These are phyloP conservation scores for Zaprionus tsacasi DNA, from an alignment of 1,140 invertebrate genomes.

Conservation along the genomic window DNA sequence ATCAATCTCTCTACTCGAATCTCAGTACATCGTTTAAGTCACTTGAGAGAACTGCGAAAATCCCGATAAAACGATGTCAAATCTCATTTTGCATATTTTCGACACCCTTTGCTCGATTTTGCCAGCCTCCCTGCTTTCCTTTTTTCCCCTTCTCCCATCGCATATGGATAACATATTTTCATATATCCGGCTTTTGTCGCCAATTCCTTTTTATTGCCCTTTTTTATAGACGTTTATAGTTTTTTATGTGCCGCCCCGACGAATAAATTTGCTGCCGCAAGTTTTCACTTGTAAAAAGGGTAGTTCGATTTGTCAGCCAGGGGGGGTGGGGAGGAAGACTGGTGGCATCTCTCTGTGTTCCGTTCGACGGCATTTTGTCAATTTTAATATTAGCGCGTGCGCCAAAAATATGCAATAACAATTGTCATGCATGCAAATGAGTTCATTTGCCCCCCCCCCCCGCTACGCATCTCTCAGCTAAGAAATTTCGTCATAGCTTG, in stretches of 20 bases:
- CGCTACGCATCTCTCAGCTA: neutral
- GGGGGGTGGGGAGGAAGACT: neutral
- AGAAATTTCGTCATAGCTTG: constrained; percentile 42
- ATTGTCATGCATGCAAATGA: constrained; percentile 84
- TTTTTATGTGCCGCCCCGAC: constrained; percentile 60
- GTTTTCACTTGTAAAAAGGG: constrained; percentile 53
- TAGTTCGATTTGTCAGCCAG: constrained; percentile 64
- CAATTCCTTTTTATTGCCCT: constrained; percentile 76
- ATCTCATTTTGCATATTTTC: constrained; percentile 9
- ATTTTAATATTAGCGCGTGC: constrained; percentile 71
- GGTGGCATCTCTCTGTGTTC: neutral
- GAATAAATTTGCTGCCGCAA: constrained; percentile 63
- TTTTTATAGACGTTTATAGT: constrained; percentile 81
- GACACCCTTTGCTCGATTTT: constrained; percentile 1
- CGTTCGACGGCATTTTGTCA: constrained; percentile 61
- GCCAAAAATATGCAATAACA: constrained; percentile 78
- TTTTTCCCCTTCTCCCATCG: neutral
- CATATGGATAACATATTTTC: constrained; percentile 75
- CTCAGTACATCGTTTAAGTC: neutral
- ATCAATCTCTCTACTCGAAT: neutral
- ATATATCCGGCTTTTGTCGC: constrained; percentile 75
- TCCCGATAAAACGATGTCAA: constrained; percentile 6
- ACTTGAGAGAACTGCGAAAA: neutral
- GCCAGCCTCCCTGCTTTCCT: constrained; percentile 10
- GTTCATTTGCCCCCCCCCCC: constrained; percentile 63